phyloP scores from a whole-genome alignment of 1,140 invertebrate species.

The Ceratosolen fusciceps region DNA sequence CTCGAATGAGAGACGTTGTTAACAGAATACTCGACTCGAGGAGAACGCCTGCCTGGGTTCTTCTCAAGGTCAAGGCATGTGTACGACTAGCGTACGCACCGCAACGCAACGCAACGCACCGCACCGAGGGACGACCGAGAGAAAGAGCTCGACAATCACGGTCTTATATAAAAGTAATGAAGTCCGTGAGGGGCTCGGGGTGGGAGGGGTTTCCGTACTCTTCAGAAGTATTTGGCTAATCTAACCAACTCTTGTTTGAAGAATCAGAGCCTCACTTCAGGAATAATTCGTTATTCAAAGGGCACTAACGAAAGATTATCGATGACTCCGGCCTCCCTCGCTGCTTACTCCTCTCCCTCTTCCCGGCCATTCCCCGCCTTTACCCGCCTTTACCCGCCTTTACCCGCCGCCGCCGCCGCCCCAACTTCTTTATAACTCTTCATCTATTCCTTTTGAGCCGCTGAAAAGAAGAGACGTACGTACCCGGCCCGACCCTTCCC shows the following conservation, averaged over 20 bases:
- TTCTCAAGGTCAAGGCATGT: constrained; percentile 24
- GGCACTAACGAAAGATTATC: not conserved
- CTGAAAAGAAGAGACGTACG: not conserved
- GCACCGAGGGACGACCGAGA: too few relatives aligned
- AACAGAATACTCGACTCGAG: constrained; percentile 3
- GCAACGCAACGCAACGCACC: too few relatives aligned
- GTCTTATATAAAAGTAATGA: constrained; percentile 2
- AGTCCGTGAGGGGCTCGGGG: not conserved
- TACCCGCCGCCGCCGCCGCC: too few relatives aligned
- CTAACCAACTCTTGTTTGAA: too few relatives aligned
- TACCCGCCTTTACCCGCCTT: too few relatives aligned
- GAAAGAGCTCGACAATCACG: not conserved
- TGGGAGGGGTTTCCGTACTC: not conserved
- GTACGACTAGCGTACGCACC: constrained; percentile 10
- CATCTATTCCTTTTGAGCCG: not conserved
- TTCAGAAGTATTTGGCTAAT: too few relatives aligned
- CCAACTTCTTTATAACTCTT: not conserved
- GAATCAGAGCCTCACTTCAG: not conserved
- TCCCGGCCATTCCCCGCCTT: too few relatives aligned
- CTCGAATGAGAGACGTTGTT: constrained; percentile 18
- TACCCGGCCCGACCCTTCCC: not conserved
- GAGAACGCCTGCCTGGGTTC: constrained; percentile 1
- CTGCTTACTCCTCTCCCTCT: too few relatives aligned
- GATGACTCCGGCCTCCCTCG: not conserved
- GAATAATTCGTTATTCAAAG: not conserved